Conservation (phyloP, 2,888 invertebrate species). For the Boloria selene region DNA sequence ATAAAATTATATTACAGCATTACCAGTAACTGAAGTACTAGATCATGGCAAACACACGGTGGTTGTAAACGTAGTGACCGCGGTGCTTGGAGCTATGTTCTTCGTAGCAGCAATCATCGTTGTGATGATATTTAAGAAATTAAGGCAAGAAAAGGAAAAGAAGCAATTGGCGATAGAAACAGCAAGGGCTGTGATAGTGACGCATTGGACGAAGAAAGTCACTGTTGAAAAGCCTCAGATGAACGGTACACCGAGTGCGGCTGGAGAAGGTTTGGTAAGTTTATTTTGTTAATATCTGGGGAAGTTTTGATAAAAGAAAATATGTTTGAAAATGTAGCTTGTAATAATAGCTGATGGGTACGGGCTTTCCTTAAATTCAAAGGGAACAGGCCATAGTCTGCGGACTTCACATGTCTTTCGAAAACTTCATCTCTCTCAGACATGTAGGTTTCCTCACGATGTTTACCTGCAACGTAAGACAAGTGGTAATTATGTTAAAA, state of each 20-base stretch:
- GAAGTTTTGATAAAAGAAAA: neutral
- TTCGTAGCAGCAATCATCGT: slow-evolving; percentile 82
- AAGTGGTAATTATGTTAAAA: too few relatives aligned
- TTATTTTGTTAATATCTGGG: neutral
- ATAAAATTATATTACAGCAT: slow-evolving; percentile 51
- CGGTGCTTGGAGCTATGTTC: slow-evolving; percentile 83
- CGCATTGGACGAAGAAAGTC: slow-evolving; percentile 95
- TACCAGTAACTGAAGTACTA: slow-evolving; percentile 60
- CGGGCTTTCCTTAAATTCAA: too few relatives aligned
- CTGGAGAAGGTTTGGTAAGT: slow-evolving; percentile 84
- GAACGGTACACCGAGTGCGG: slow-evolving; percentile 82
- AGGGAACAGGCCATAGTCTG: too few relatives aligned
- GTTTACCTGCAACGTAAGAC: too few relatives aligned
- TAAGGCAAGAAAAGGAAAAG: slow-evolving; percentile 90
- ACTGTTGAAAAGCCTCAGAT: slow-evolving; percentile 91
- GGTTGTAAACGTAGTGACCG: slow-evolving; percentile 82
- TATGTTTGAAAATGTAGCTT: neutral
- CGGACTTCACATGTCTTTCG: too few relatives aligned
- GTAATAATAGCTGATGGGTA: neutral
- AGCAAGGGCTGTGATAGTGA: slow-evolving; percentile 89
- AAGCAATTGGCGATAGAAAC: slow-evolving; percentile 91
- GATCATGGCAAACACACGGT: slow-evolving; percentile 79
- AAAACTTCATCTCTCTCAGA: too few relatives aligned
- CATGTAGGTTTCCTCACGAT: too few relatives aligned
- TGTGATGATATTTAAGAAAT: slow-evolving; percentile 86